Percentiles rank a stretch among this genome's conserved stretches.
phyloP scores from a whole-genome alignment of 2,797 vertebrate species.

The Labroides dimidiatus region DNA sequence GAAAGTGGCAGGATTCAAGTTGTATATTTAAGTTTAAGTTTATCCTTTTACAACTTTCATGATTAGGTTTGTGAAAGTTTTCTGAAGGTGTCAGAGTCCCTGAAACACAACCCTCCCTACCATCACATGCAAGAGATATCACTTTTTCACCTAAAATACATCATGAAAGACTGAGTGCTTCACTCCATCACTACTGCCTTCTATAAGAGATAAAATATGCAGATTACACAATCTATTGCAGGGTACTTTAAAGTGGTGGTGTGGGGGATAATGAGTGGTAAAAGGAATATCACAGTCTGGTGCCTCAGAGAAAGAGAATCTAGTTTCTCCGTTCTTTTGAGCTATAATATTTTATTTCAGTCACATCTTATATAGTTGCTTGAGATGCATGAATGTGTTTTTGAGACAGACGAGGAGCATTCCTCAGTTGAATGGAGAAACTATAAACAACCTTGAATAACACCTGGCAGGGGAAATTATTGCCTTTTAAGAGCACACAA shows the following conservation, averaged over 20 bases:
- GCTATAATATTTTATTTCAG: conserved; percentile 3
- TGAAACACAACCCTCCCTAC: no score
- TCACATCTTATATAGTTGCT: conserved; percentile 22
- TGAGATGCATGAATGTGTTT: conserved; percentile 29
- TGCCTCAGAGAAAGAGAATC: background rate
- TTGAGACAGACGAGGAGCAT: conserved; percentile 29
- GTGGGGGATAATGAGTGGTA: background rate
- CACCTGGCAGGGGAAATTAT: conserved; percentile 18
- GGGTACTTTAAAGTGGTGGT: background rate
- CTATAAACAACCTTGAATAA: conserved; percentile 6
- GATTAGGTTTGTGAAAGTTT: no score
- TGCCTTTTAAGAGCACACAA: conserved; percentile 33
- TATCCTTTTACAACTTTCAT: no score
- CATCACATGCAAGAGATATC: no score
- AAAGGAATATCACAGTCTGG: background rate
- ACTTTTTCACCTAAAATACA: no score
- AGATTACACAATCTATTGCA: background rate
- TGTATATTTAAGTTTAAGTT: no score
- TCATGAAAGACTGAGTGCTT: no score
- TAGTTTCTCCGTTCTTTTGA: conserved; percentile 1
- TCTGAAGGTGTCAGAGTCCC: no score
- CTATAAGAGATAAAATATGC: background rate
- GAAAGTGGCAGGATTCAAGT: no score
- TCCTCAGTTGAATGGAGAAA: conserved; percentile 25
- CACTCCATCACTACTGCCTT: no score